A percentile compares a stretch with the other conserved stretches of the same genome.
Evolutionary conservation across 2,888 invertebrate genomes (phyloP).

Genomic region (Platypus cylindrus): DNA sequence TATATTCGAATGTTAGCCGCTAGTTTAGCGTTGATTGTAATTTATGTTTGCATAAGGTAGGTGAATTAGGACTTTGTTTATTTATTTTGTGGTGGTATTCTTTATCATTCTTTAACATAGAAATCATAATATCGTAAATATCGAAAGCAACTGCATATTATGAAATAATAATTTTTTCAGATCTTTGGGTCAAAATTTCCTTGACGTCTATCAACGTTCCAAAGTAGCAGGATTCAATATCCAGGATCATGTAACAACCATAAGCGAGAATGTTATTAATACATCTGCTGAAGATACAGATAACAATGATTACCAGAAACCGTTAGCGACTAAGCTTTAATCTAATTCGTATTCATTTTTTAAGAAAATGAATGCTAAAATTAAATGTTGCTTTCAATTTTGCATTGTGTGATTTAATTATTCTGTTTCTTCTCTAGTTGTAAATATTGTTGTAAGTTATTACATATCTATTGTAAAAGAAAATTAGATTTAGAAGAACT

Average conservation of each 20-base stretch:
- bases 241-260: constrained; percentile 37
- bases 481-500: too few species aligned
- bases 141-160: background rate
- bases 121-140: background rate
- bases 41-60: constrained; percentile 74
- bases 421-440: too few species aligned
- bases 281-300: too few species aligned
- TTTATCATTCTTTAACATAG: background rate
- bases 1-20: constrained; percentile 68
- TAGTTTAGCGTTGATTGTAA: constrained; percentile 67
- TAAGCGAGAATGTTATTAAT: constrained; percentile 42
- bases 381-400: too few species aligned
- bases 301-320: too few species aligned
- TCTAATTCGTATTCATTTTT: too few species aligned
- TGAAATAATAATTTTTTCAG: constrained; percentile 37
- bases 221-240: constrained; percentile 80
- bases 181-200: constrained; percentile 74
- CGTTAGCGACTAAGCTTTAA: too few species aligned
- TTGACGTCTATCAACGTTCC: constrained; percentile 82
- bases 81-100: background rate
- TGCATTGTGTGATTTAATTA: too few species aligned
- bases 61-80: constrained; percentile 14
- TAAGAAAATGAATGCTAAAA: too few species aligned
- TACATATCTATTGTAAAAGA: too few species aligned
- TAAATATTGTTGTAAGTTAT: too few species aligned